phyloP scores from a whole-genome alignment of 2,113 vertebrate species.

The Callipepla californica region DNA sequence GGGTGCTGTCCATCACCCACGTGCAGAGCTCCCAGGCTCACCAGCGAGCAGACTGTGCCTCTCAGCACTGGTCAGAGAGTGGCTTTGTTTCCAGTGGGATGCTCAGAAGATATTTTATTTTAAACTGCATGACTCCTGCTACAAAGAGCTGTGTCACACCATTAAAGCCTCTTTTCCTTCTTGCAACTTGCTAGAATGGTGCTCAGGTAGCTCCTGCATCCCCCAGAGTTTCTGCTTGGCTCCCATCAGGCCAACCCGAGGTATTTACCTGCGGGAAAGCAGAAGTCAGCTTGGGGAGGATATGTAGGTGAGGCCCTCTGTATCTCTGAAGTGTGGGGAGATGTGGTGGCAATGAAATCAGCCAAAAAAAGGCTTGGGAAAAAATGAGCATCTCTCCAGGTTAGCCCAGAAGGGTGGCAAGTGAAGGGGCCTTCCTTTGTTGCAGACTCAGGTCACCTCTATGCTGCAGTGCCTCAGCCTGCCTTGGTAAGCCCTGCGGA shows the following conservation, averaged over 20 bases:
- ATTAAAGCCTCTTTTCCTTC: slow-evolving; percentile 44
- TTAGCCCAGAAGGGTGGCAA: neutral
- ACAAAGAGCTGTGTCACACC: slow-evolving; percentile 30
- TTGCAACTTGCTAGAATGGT: neutral
- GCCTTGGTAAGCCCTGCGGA: neutral
- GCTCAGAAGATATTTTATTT: neutral
- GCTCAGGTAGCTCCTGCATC: neutral
- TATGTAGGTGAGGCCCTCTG: neutral
- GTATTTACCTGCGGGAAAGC: neutral
- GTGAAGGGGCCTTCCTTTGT: neutral
- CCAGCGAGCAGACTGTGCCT: neutral
- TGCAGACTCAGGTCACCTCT: neutral
- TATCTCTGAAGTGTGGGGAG: neutral
- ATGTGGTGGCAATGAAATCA: neutral
- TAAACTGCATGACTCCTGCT: slow-evolving; percentile 46
- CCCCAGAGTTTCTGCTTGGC: neutral
- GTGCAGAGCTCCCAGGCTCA: neutral
- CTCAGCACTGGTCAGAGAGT: neutral
- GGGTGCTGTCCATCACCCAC: neutral
- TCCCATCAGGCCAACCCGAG: neutral
- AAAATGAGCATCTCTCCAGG: neutral
- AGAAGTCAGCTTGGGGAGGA: neutral
- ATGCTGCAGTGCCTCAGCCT: neutral
- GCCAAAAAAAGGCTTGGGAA: neutral
- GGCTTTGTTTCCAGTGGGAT: slow-evolving; percentile 24